Percentiles rank a stretch among this genome's conserved stretches.
Conservation (phyloP, 2,113 vertebrate genomes). For the Litocranius walleri region DNA sequence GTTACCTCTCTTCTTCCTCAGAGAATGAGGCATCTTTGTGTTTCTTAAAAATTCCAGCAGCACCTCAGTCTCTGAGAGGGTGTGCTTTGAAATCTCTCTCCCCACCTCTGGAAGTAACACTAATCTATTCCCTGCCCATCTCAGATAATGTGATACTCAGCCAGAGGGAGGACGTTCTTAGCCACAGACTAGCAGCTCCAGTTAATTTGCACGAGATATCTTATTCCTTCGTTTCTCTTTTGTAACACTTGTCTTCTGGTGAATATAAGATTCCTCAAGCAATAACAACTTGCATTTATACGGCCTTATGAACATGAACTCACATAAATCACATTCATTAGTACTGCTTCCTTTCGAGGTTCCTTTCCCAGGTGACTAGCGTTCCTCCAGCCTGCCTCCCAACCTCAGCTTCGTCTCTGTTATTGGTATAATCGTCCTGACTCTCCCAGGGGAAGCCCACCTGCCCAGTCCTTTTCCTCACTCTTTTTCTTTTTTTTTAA, state of each 20-base stretch:
- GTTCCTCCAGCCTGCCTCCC: slow-evolving; percentile 34
- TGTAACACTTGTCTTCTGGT: slow-evolving; percentile 54
- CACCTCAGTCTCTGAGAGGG: not conserved
- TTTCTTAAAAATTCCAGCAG: not conserved
- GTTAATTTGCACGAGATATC: slow-evolving; percentile 68
- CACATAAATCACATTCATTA: slow-evolving; percentile 72
- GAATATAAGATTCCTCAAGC: slow-evolving; percentile 64
- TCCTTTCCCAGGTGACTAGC: slow-evolving; percentile 66
- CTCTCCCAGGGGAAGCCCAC: slow-evolving; percentile 51
- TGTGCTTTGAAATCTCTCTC: not conserved
- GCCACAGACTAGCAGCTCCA: slow-evolving; percentile 33
- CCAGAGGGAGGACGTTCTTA: slow-evolving; percentile 23
- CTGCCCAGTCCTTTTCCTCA: slow-evolving; percentile 26
- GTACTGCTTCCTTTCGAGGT: slow-evolving; percentile 56
- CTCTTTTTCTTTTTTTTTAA: not conserved
- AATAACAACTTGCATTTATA: slow-evolving; percentile 72
- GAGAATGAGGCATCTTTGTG: not conserved
- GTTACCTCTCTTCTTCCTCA: not conserved
- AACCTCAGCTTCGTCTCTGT: slow-evolving; percentile 41
- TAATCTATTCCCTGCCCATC: not conserved
- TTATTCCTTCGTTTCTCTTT: slow-evolving; percentile 59
- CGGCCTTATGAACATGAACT: slow-evolving; percentile 71
- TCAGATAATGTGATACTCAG: slow-evolving; percentile 49
- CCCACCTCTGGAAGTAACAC: not conserved
- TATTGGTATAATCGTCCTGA: slow-evolving; percentile 43